Percentiles rank a stretch among this genome's conserved stretches.
Conservation (phyloP, 2,797 vertebrate genomes). For the Lacerta agilis region DNA sequence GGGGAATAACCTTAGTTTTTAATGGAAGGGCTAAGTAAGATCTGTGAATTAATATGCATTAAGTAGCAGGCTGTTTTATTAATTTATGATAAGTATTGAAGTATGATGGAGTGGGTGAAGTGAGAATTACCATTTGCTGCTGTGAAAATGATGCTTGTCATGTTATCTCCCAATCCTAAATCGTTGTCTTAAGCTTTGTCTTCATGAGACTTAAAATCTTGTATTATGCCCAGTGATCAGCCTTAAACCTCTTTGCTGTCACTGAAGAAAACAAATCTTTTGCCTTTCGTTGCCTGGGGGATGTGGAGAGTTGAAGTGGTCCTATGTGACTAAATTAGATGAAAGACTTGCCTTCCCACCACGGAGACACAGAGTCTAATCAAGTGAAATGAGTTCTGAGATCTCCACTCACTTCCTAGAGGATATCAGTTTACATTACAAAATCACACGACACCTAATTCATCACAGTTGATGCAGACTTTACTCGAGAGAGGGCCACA, state of each 20-base stretch:
- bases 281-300: slow-evolving; percentile 75
- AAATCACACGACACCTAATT: slow-evolving; percentile 77
- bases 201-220: slow-evolving; percentile 75
- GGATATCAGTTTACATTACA: slow-evolving; percentile 79
- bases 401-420: slow-evolving; percentile 80
- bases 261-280: slow-evolving; percentile 80
- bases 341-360: slow-evolving; percentile 79
- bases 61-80: slow-evolving; percentile 56
- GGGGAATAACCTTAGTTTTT: slow-evolving; percentile 11
- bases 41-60: slow-evolving; percentile 53
- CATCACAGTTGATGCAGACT: slow-evolving; percentile 75
- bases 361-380: slow-evolving; percentile 79
- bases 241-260: slow-evolving; percentile 81
- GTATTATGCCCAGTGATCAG: slow-evolving; percentile 73
- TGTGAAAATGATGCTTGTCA: slow-evolving; percentile 68
- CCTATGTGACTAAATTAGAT: slow-evolving; percentile 82
- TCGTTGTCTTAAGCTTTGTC: slow-evolving; percentile 72
- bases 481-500: slow-evolving; percentile 74
- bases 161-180: slow-evolving; percentile 72
- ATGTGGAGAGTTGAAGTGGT: slow-evolving; percentile 76
- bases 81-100: slow-evolving; percentile 69
- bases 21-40: slow-evolving; percentile 34
- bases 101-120: slow-evolving; percentile 59
- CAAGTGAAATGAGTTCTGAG: slow-evolving; percentile 85
- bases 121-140: slow-evolving; percentile 61